Evolutionary conservation across 2,888 invertebrate species (phyloP).

Genomic region (Polymixis flavicincta): DNA sequence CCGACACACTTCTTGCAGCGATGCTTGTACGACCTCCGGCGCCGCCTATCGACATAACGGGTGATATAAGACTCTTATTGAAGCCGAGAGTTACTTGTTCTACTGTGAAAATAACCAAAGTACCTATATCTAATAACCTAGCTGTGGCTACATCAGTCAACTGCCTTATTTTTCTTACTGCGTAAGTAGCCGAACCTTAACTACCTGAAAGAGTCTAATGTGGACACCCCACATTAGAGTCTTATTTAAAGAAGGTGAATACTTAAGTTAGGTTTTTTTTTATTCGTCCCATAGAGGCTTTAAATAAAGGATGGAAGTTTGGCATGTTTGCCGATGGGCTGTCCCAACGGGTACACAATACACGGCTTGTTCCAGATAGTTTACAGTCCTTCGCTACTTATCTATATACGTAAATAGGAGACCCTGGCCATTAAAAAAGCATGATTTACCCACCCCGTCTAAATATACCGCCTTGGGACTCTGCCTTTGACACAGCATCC

Average conservation of each 20-base stretch:
- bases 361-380: neutral
- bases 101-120: too few relatives aligned
- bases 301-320: neutral
- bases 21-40: conserved; percentile 74
- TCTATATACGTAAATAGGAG: neutral
- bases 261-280: too few relatives aligned
- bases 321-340: neutral
- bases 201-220: too few relatives aligned
- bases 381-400: neutral
- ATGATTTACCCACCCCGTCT: conserved; percentile 41
- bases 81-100: too few relatives aligned
- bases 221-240: too few relatives aligned
- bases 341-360: neutral
- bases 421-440: neutral
- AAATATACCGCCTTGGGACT: conserved; percentile 66
- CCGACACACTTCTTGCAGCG: conserved; percentile 80
- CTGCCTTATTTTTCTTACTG: too few relatives aligned
- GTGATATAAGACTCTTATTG: neutral
- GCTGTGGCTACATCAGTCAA: too few relatives aligned
- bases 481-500: conserved; percentile 69
- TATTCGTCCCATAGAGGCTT: neutral
- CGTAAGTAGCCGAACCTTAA: too few relatives aligned
- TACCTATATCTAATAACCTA: too few relatives aligned
- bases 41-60: neutral
- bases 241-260: neutral